A percentile compares a stretch with the other conserved stretches of the same genome.
Conservation (phyloP, 2,797 vertebrate genomes). For the Natrix natrix region DNA sequence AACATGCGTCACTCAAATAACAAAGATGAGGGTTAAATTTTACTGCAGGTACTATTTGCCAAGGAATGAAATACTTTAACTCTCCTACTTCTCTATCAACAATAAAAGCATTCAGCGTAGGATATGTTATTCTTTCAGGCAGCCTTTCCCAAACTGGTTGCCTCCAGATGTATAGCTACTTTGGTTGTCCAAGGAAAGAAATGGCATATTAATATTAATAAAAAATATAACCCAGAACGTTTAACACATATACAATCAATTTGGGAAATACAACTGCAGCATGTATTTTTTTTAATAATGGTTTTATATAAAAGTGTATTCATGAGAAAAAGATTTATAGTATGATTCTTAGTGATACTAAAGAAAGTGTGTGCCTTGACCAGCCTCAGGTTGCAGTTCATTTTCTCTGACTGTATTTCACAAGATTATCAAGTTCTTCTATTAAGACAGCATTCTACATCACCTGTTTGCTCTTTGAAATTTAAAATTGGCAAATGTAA, state of each 20-base stretch:
- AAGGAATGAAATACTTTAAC: not conserved
- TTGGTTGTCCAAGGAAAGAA: not conserved
- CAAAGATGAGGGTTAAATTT: not conserved
- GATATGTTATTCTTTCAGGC: not conserved
- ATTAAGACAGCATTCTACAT: not conserved
- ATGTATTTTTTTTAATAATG: not conserved
- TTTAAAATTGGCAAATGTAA: slow-evolving; percentile 17
- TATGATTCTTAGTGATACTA: not conserved
- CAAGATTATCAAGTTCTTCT: not conserved
- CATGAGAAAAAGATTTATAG: not conserved
- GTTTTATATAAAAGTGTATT: not conserved
- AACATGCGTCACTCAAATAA: not conserved
- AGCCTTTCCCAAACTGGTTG: not conserved
- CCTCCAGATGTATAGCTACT: not conserved
- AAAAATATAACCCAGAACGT: not conserved
- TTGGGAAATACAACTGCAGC: not conserved
- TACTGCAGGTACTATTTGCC: not conserved
- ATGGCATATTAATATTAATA: not conserved
- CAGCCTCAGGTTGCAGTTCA: not conserved
- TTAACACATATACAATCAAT: not conserved
- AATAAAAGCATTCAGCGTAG: not conserved
- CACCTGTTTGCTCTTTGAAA: slow-evolving; percentile 10
- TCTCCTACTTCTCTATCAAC: not conserved
- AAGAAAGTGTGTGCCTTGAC: not conserved
- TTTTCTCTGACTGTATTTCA: not conserved